Evolutionary conservation across 1,140 invertebrate genomes (phyloP), one percentile per base, ranked within the genome.

Genomic region (Drosophila fuyamai): DNA sequence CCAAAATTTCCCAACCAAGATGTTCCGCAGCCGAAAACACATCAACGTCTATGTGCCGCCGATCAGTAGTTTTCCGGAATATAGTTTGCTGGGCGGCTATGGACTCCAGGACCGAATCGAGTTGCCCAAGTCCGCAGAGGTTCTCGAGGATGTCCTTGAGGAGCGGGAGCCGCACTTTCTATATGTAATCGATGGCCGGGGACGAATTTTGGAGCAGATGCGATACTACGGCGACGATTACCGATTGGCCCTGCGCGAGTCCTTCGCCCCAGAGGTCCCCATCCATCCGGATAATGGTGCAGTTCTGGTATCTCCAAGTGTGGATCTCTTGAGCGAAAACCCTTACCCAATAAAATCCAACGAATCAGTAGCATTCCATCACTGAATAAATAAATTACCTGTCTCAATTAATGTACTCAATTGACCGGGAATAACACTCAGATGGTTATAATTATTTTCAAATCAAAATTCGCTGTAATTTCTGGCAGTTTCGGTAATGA

Each of bases 171-270:
- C 62, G 50, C 66, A 72, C 16, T 84, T 60, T 5, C 61, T 84
- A 1, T 84, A 73, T 23, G 44, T 84, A 14, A 47, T 72, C 29
- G 67, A 84, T 44, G 44, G 62, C 29, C 43, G 65, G 12, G 76
- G 81, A 0, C 38, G 44, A 0, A 4, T 84, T 6, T 36, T 84
- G 76, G 81, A 84, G 50, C 81, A 84, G 43, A 32, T 84, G 16
- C 58, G 73, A 23, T 84, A 84, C 32, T 61, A 71, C 40, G 81
- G 81, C 27, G 32, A 43, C n/a, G 78, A 84, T 43, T 80, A 84
- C 51, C 81, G 81, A 9, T n/a, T 14, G 9, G 81, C 76, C 2
- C 56, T 84, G 1, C 56, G 59, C 4, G 59, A 70, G 32, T 51
- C 81, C 41, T 51, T 80, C n/a, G 14, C 23, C 13, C 2, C 23